Base-by-base conservation (phyloP, 2,888 invertebrate genomes). In the Conus canariensis region DNA sequence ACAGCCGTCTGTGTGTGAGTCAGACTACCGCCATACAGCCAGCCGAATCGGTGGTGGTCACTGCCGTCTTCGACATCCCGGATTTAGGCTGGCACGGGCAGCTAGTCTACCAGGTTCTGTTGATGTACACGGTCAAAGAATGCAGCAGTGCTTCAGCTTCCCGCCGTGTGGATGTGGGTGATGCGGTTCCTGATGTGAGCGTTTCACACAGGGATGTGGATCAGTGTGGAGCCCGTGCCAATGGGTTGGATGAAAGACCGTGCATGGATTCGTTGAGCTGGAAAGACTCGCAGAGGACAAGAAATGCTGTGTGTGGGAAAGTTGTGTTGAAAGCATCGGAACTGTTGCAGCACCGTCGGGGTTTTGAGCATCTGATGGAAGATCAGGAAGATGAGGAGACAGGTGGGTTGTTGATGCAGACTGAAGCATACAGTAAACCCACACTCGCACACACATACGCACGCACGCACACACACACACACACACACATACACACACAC, bases 61-160 rank as follows among this genome's bases (percentile, higher is more conserved):
- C 86, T 0, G n/a, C 59, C 60, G 45, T 45, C 45, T 67, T 86
- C 16, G 10, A n/a, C 4, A 67, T 67, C 9, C 45, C 86, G 0
- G 64, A 67, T 22, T 9, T 86, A 16, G 86, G 86, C 16, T 64
- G n/a, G 86, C 30, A 19, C 22, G 67, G 86, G 86, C 67, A 67
- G 45, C 16, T 64, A 25, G 16, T 19, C 12, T 83, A 56, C 58
- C 82, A 58, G 9, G 58, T 58, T 56, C 19, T 22, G 19, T 12
- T 83, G 19, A 19, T 56, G 9, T 83, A 58, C 58, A 58, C 19
- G 0, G 58, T 83, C 58, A 22, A 58, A 58, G 82, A 56, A 58
- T 6, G 10, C 30, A 22, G 10, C 12, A 30, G 58, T 56, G 6
- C 19, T 58, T 19, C 45, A 6, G 5, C 45, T 80, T 80, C 80